phyloP scores from a whole-genome alignment of 1,140 invertebrate species.

The Drosophila quadrilineata region DNA sequence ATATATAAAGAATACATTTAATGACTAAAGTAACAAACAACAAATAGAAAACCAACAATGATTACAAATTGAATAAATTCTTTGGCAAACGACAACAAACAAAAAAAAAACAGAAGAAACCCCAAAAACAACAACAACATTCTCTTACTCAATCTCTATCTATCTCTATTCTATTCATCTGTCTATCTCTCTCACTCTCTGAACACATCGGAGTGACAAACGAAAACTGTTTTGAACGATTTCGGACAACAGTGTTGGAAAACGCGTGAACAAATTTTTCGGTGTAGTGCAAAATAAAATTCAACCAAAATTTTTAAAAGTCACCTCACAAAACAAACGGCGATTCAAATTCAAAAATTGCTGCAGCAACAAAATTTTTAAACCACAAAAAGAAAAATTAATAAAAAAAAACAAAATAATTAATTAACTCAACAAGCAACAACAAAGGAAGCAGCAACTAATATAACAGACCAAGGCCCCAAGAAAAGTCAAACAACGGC shows the following conservation, averaged over 20 bases:
- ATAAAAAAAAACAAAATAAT: too few species aligned
- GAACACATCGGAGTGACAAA: too few species aligned
- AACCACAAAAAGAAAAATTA: conserved; percentile 12
- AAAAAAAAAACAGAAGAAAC: conserved; percentile 21
- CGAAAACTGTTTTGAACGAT: too few species aligned
- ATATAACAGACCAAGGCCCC: conserved; percentile 11
- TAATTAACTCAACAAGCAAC: conserved; percentile 41
- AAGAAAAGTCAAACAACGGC: too few species aligned
- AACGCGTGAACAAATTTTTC: conserved; percentile 52
- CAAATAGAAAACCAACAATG: conserved; percentile 26
- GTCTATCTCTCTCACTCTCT: too few species aligned
- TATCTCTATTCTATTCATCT: too few species aligned
- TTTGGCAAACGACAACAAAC: conserved; percentile 11
- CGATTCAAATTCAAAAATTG: too few species aligned
- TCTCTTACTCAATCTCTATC: too few species aligned
- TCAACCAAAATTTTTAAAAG: conserved; percentile 6
- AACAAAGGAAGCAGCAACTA: conserved; percentile 13
- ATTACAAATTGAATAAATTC: conserved; percentile 30
- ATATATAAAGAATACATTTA: too few species aligned
- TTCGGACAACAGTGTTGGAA: conserved; percentile 57
- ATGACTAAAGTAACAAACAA: background rate
- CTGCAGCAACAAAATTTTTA: too few species aligned
- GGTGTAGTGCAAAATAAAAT: conserved; percentile 50
- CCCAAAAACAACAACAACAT: too few species aligned
- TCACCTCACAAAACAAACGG: conserved; percentile 7